These are phyloP conservation scores for Heterotilapia buettikoferi DNA, from an alignment of 2,113 vertebrate species.

Conservation along the genomic window DNA sequence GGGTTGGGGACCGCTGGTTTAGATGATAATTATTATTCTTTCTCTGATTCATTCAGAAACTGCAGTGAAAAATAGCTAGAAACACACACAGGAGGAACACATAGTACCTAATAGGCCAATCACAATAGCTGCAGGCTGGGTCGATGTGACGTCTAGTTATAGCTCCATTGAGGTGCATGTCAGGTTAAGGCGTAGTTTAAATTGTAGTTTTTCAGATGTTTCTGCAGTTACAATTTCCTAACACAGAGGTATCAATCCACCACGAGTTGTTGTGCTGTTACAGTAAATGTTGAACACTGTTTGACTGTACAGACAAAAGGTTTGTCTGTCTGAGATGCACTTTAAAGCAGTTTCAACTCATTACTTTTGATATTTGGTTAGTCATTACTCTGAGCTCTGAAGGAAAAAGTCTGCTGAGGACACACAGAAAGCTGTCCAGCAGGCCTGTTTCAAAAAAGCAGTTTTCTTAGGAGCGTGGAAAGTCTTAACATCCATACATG, in stretches of 20 bases:
- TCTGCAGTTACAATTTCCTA: not conserved
- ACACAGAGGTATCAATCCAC: not conserved
- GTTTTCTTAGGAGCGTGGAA: not conserved
- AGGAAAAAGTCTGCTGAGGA: not conserved
- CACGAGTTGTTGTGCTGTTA: not conserved
- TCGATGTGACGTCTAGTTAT: not conserved
- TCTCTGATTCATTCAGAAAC: not conserved
- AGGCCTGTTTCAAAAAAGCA: not conserved
- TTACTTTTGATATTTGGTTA: not conserved
- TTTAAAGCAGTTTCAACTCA: not conserved
- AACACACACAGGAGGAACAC: not conserved
- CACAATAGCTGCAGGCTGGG: not conserved
- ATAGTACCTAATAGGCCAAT: not conserved
- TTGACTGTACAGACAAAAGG: not conserved
- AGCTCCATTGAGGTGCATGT: not conserved
- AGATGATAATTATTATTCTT: not conserved
- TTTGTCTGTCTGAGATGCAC: not conserved
- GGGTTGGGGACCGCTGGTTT: too few relatives aligned
- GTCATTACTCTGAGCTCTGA: not conserved
- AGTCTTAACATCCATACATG: not conserved
- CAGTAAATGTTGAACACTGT: not conserved
- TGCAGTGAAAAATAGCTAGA: not conserved
- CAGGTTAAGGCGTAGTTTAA: not conserved
- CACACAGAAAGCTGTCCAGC: not conserved
- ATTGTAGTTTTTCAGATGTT: not conserved